Evolutionary conservation across 2,113 vertebrate species (phyloP).

Genomic region (Lycaon pictus): DNA sequence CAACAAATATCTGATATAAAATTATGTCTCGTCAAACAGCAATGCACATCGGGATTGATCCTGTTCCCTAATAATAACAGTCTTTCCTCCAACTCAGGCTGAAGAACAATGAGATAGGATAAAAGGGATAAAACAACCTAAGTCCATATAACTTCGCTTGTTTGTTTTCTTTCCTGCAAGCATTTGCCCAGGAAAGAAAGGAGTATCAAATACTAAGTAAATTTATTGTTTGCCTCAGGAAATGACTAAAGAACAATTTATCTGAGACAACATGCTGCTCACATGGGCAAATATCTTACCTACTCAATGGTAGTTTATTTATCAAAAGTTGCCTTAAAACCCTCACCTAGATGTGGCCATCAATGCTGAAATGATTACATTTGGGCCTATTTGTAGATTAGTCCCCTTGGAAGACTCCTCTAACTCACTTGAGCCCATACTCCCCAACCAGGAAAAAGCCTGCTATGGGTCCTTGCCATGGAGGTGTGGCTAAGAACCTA

Average conservation of each 20-base stretch:
- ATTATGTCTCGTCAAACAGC: background rate
- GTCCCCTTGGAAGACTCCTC: background rate
- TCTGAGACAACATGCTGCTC: background rate
- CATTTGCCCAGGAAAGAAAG: background rate
- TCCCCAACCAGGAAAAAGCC: background rate
- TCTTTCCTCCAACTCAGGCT: background rate
- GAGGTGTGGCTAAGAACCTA: background rate
- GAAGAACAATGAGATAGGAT: background rate
- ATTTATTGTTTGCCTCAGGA: background rate
- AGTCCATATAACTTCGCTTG: background rate
- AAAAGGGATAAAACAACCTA: background rate
- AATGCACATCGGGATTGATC: background rate
- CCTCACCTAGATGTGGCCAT: rapidly evolving
- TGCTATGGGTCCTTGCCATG: rapidly evolving
- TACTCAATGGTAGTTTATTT: background rate
- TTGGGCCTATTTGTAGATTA: background rate
- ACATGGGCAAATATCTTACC: background rate
- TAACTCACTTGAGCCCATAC: background rate
- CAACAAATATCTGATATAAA: background rate
- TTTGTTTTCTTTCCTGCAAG: background rate
- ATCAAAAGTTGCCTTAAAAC: background rate
- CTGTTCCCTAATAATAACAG: background rate
- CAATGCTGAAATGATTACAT: background rate
- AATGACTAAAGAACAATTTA: background rate
- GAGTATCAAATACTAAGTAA: background rate